Evolutionary conservation across 2,113 vertebrate species (phyloP).

Genomic region (Rhynchomys soricoides): DNA sequence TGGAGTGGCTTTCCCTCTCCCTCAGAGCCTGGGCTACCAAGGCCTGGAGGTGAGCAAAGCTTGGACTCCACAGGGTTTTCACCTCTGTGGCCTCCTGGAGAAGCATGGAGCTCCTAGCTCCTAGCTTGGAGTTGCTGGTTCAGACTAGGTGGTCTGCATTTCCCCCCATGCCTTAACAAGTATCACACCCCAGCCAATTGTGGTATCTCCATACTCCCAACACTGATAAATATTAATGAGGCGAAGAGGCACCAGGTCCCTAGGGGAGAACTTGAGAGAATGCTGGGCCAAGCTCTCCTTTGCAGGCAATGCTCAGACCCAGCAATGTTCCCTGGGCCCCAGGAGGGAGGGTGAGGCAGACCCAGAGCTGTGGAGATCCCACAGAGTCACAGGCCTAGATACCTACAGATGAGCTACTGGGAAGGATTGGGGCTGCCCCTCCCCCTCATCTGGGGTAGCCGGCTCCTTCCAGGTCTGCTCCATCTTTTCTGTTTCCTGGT

Average conservation of each 20-base stretch:
- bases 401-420: neutral
- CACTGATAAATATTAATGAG: slow-evolving; percentile 75
- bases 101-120: neutral
- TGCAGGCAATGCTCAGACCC: slow-evolving; percentile 24
- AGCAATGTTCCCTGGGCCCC: neutral
- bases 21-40: neutral
- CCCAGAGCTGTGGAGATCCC: neutral
- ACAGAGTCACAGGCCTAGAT: neutral
- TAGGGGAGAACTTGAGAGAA: neutral
- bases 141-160: slow-evolving; percentile 39
- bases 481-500: neutral
- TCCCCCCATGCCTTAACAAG: slow-evolving; percentile 34
- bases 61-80: neutral
- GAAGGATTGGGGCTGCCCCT: neutral
- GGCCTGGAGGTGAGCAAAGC: neutral
- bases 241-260: slow-evolving; percentile 30
- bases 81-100: neutral
- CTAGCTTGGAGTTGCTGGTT: slow-evolving; percentile 8
- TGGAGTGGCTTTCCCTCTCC: neutral
- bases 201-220: slow-evolving; percentile 70
- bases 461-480: neutral
- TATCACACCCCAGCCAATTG: slow-evolving; percentile 46
- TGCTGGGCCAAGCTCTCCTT: neutral
- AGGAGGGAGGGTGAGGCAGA: neutral
- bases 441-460: accelerated